Evolutionary conservation across 2,888 invertebrate genomes (phyloP), one percentile per base, ranked within the genome.

Genomic region (Abscondita cerata): DNA sequence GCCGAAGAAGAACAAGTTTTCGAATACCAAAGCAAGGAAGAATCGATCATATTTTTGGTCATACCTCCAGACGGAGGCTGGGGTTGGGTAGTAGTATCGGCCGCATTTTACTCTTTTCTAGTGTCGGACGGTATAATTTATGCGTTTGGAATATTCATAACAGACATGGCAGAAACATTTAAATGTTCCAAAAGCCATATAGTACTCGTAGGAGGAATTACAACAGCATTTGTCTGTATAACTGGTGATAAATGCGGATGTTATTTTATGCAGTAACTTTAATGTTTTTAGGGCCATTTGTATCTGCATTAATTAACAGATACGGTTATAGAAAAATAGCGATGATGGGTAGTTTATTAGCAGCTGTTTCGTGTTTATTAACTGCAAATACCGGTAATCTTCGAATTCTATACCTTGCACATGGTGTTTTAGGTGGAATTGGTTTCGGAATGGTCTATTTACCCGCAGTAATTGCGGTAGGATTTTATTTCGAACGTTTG

Each of bases 401-500:
- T 25, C 85, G 87, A 70, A 87, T 85, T 67, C 84, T 96, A 41
- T 93, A 91, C 76, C 61, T 94, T 9, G 82, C 90, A 1, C 95
- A 92, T 75, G 96, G 96, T 34, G 76, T 91, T 20, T 70, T 92
- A 52, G 93, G 93, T 82, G 92, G 91, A 87, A 88, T 93, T 66
- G 96, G 96, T 3, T 89, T 93, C 73, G 95, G 95, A 53, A 86
- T 96, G 86, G 89, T 96, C 68, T 96, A 95, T 81, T 91, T 96
- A 73, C 95, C 96, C 0, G 91, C 95, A 1, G 93, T 97, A 34
- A 89, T 97, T 71, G 91, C 91, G 11, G 95, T 96, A 50, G 95
- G 96, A 11, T 96, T 95, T 82, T 97, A 97, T 83, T 97, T 97
- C 80, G 96, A 97, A 80, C 89, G 89, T 75, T 94, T 93, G 88